Conservation (phyloP, 2,888 invertebrate genomes). For the Cerceris ruficornis region DNA sequence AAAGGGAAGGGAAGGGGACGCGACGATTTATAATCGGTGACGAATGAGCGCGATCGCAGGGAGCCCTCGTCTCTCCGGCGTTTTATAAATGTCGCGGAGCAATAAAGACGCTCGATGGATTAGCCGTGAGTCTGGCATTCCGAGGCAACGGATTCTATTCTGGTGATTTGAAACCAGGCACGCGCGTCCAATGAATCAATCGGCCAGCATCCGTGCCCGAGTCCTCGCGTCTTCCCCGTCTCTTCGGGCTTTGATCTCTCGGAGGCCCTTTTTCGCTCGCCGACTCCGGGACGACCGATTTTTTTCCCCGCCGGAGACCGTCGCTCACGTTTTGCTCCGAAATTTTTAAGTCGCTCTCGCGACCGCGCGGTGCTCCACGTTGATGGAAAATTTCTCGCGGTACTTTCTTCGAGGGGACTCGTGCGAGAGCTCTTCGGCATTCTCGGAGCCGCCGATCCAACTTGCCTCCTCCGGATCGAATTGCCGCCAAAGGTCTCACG, state of each 20-base stretch:
- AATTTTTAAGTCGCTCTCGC: neutral
- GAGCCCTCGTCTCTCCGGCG: conserved; percentile 60
- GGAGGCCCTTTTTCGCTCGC: conserved; percentile 28
- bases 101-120: conserved; percentile 81
- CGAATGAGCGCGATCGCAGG: conserved; percentile 64
- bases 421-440: neutral
- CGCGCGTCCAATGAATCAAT: conserved; percentile 82
- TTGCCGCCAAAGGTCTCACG: conserved; percentile 77
- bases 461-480: conserved; percentile 59
- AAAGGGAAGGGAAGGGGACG: conserved; percentile 33
- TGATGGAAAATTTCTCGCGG: neutral
- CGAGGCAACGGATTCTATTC: conserved; percentile 80
- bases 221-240: conserved; percentile 41
- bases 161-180: conserved; percentile 81
- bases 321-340: too few relatives aligned
- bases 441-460: conserved; percentile 21
- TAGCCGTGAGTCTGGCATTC: conserved; percentile 79
- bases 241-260: conserved; percentile 50
- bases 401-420: conserved; percentile 15
- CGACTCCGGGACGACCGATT: neutral
- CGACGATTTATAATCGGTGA: conserved; percentile 77
- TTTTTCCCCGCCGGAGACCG: too few relatives aligned
- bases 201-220: conserved; percentile 68
- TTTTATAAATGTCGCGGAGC: conserved; percentile 79
- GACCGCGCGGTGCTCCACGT: too few relatives aligned